Base-by-base conservation (phyloP, 2,797 vertebrate genomes). In the Rhinatrema bivittatum region DNA sequence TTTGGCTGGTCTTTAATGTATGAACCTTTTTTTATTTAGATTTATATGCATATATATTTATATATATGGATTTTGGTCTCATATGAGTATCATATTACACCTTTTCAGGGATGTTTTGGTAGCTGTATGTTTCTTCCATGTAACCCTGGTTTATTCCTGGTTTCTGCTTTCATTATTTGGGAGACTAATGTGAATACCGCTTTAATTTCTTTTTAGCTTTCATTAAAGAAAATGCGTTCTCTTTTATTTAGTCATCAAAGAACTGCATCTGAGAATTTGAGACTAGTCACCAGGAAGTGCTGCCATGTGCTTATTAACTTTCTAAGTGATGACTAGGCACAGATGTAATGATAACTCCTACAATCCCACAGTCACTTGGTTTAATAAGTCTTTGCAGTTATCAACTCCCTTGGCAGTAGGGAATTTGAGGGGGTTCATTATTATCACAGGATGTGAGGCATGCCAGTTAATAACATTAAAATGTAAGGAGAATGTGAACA, bases 321-420 rank as follows among this genome's bases (percentile, higher is more conserved):
- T 33, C 35, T 59, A 53, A 60, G 60, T 46, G 69, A 77, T 58
- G 63, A 62, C 58, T 69, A 41, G 66, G 56, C 62, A 68, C 62
- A 3, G 12, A 52, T 53, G 26, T 24, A 64, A 72, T 63, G 72
- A 77, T 70, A 81, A 72, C 74, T 62, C 65, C 74, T 65, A 49
- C 77, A 79, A 62, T 51, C 23, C 29, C 65, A 46, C 60, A 62
- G 70, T 67, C 69, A 60, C 61, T 74, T 51, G 53, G 50, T 57
- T 47, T 45, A 32, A 54, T 61, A 50, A 43, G 44, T 71, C 58
- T 62, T 66, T 25, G 59, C 46, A 52, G 68, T 49, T 53, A 53
- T 56, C 66, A 44, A 44, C 28, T 48, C 53, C 25, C 20, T 32
- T 9, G 20, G 32, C 28, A 16, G 40, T 21, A 45, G 49, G 43